Conservation (phyloP, 1,140 invertebrate species). For the Laupala kohalensis region DNA sequence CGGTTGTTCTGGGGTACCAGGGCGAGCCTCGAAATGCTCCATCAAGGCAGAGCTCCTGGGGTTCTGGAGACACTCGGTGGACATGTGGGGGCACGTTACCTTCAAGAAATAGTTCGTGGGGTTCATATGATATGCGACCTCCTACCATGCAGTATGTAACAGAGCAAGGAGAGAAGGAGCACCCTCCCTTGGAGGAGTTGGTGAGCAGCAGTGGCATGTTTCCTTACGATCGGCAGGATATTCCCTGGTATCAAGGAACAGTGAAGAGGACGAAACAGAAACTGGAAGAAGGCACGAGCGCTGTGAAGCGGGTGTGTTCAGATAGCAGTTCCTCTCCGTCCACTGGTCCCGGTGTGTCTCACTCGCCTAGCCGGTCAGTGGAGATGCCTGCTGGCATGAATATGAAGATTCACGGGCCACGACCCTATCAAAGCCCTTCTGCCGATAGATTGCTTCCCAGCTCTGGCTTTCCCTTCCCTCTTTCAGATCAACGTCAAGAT, state of each 20-base stretch:
- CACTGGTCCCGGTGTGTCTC: neutral
- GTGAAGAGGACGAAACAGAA: conserved; percentile 59
- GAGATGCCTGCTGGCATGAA: conserved; percentile 1
- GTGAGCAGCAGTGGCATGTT: conserved; percentile 30
- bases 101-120: conserved; percentile 59
- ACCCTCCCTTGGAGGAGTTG: conserved; percentile 15
- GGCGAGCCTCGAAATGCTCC: conserved; percentile 34
- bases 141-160: conserved; percentile 18
- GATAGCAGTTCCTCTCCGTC: conserved; percentile 18
- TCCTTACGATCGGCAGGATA: conserved; percentile 45
- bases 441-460: conserved; percentile 3
- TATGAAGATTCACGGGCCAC: conserved; percentile 7
- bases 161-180: conserved; percentile 22
- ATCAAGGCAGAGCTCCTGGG: conserved; percentile 73
- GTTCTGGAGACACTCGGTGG: conserved; percentile 49
- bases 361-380: neutral
- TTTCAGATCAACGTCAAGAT: neutral
- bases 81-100: conserved; percentile 32
- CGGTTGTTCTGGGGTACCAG: conserved; percentile 45
- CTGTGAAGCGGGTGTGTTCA: conserved; percentile 37
- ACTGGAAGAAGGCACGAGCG: conserved; percentile 43
- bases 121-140: conserved; percentile 48
- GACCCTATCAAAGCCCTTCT: conserved; percentile 10
- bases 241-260: conserved; percentile 48
- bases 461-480: conserved; percentile 6